Evolutionary conservation across 2,113 vertebrate genomes (phyloP), one percentile per base, ranked within the genome.

Genomic region (Phaethon lepturus): DNA sequence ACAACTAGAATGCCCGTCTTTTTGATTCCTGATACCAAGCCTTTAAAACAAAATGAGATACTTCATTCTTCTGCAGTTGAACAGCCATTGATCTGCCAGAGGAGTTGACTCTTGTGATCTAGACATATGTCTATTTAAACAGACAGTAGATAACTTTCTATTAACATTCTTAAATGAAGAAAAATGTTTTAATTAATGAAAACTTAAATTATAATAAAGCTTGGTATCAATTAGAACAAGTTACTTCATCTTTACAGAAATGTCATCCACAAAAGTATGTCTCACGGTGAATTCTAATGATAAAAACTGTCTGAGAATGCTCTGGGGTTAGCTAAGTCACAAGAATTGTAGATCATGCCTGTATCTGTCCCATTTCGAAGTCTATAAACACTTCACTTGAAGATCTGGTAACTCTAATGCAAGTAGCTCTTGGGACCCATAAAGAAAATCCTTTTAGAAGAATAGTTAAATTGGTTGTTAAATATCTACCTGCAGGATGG

Each of bases 381-480:
- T 87, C 83, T 91, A 62, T 76, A 92, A 92, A 75, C n/a, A 60
- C 17, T 89, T 91, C 31, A 75, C 40, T 29, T 56, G 29, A 81
- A 90, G 25, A 49, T 73, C 66, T 86, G 63, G 15, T 53, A 83
- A 13, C 26, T 33, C 69, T 86, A 81, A 47, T 67, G 29, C 26
- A 86, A 86, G 31, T 68, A 94, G 52, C n/a, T 89, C 45, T 38
- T 60, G 58, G 62, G 74, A 88, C 19, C 4, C 60, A 44, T 60
- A 77, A 91, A 94, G 40, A 93, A 77, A 95, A 91, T 28, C 33
- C 18, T 90, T 73, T 78, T 49, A 79, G 71, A 92, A 58, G 62
- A 71, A 60, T 76, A 12, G 17, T 38, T 47, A 29, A 71, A 88
- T 83, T 88, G 29, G 29, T 92, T 87, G 49, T 53, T 90, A 69